Evolutionary conservation across 2,888 invertebrate genomes (phyloP), one percentile per base, ranked within the genome.

Genomic region (Brachyptera risi): DNA sequence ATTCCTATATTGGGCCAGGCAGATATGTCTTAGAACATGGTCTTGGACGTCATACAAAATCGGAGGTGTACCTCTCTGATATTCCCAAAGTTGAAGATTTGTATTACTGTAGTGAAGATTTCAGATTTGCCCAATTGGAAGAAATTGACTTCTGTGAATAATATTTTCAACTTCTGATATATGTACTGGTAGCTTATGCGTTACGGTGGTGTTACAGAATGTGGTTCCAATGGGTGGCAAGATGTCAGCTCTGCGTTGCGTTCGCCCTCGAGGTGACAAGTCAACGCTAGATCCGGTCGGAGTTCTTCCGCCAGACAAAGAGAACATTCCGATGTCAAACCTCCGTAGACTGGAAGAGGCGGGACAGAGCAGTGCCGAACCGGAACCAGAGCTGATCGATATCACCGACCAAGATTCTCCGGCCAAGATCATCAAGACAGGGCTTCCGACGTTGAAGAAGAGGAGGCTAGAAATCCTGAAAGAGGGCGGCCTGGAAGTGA

Each of bases 401-500:
- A 70, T 3, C 71, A 40, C 56, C 37, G 61, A 63, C 4, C 57
- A 62, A 24, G 59, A 59, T 7, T 56, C 61, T 5, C 59, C 60
- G 9, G 38, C 44, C 21, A 64, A 60, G 58, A 37, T 62, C 37
- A 42, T 54, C 27, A 61, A 58, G 38, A 38, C 62, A 2, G 40
- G 58, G 17, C 56, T 60, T 15, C 64, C 64, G n/a, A 56, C 60
- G 17, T 50, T 87, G 65, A 87, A 87, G 73, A 82, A 81, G 68
- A 82, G 85, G 65, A 88, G 88, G 69, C 76, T 89, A 5, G 89
- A 89, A 67, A 88, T 89, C 44, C 76, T 90, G 38, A 85, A 87
- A 61, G 86, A 88, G 68, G 82, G 88, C 13, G 89, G 89, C 0
- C 74, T 89, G 2, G 88, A 89, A 71, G 88, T 89, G 1, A 89